Evolutionary conservation across 1,140 invertebrate genomes (phyloP), one percentile per base, ranked within the genome.

Genomic region (Portunus trituberculatus): DNA sequence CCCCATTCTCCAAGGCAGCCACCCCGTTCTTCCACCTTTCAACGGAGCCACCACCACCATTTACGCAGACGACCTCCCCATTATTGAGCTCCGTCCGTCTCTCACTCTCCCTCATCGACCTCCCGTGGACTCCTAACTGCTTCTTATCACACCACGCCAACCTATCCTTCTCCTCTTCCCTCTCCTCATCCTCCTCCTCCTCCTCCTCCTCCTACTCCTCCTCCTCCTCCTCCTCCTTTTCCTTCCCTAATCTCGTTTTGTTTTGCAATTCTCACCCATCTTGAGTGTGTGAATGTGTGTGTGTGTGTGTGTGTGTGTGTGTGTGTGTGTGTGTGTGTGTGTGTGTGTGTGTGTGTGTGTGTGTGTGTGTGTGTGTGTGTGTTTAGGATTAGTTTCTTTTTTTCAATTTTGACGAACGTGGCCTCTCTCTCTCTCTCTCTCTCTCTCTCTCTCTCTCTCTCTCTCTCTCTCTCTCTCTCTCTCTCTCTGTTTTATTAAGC

Each of bases 311-410:
- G 59, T 76, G 59, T 76, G 59, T 76, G 59, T 76, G 59, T 76
- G 6, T 76, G 67, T 76, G 7, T 76, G 6, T 76, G 7, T 76
- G 6, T 76, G 6, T 8, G 67, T 76, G 67, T 76, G 67, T 76
- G 67, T 76, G 67, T 76, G 67, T 76, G 67, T 76, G 67, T 76
- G 67, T 76, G 67, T 76, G 67, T 76, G 67, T 76, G 67, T 76
- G 67, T 76, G 67, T 76, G 67, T 76, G 67, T 76, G 16, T 76
- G 67, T n/a, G 25, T 76, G 25, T 76, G 16, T 76, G 52, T 59
- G 52, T 59, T 14, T 39, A 39, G 39, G 39, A 6, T 39, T 39
- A 39, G 39, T 39, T 39, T 39, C 39, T 39, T 39, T 39, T 39
- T 14, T 59, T 12, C 8, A 59, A 59, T 59, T 14, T 59, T 59